phyloP scores from a whole-genome alignment of 2,113 vertebrate genomes.

The Anhinga rufa region DNA sequence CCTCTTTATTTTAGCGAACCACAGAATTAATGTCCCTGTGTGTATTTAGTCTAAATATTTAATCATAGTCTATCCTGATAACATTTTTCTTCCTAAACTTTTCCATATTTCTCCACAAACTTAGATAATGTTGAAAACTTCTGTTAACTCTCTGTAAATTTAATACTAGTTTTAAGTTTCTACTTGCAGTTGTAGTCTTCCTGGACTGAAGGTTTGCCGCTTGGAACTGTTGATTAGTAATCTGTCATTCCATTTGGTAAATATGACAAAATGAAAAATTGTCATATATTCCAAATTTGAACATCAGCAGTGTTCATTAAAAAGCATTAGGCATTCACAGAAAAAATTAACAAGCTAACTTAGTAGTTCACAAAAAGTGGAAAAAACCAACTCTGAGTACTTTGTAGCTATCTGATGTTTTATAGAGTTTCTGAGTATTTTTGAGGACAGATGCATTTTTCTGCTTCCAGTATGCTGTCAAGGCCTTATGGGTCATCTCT shows the following conservation, averaged over 20 bases:
- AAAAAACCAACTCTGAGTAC: neutral
- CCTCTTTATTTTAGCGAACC: neutral
- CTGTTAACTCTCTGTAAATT: neutral
- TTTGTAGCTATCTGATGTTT: neutral
- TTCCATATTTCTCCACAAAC: neutral
- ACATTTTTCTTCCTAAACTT: neutral
- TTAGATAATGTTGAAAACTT: constrained; percentile 35
- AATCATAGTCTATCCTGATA: neutral
- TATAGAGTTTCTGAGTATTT: neutral
- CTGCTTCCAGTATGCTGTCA: neutral
- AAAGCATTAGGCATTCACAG: neutral
- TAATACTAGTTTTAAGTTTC: neutral
- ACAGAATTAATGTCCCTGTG: neutral
- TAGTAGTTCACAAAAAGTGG: neutral
- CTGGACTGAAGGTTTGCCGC: neutral
- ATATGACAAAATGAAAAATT: neutral
- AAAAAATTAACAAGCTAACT: neutral
- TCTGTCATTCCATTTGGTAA: neutral
- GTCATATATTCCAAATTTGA: neutral
- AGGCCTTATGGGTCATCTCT: neutral
- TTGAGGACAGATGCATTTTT: neutral
- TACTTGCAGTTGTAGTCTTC: neutral
- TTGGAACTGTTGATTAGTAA: neutral
- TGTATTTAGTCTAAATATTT: constrained; percentile 42
- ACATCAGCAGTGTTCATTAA: neutral